Percentiles rank a stretch among this genome's conserved stretches.
These are phyloP conservation scores for Zygogramma bicolorata DNA, from an alignment of 2,888 invertebrate genomes.

Conservation along the genomic window DNA sequence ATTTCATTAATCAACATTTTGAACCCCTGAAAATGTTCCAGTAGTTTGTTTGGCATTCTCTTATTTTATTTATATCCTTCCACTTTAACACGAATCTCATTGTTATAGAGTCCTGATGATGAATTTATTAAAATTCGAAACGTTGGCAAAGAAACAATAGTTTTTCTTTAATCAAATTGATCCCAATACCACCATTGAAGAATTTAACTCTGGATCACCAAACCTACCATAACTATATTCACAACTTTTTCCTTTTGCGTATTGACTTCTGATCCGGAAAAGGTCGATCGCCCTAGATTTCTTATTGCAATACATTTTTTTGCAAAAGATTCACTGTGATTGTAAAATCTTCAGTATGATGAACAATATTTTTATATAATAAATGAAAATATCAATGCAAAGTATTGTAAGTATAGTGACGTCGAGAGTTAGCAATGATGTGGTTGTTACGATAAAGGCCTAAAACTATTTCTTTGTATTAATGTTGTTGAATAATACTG, in stretches of 20 bases:
- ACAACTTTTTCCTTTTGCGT: not conserved
- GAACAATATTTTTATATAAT: slow-evolving; percentile 41
- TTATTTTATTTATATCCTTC: too few relatives aligned
- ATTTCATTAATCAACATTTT: too few relatives aligned
- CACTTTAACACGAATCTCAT: too few relatives aligned
- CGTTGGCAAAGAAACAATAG: too few relatives aligned
- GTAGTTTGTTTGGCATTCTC: too few relatives aligned
- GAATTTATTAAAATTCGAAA: too few relatives aligned
- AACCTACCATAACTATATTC: not conserved
- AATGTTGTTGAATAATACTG: slow-evolving; percentile 62
- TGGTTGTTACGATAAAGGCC: slow-evolving; percentile 58
- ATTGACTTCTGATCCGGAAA: not conserved
- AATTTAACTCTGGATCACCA: too few relatives aligned
- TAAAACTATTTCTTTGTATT: slow-evolving; percentile 58
- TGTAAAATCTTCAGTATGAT: slow-evolving; percentile 30
- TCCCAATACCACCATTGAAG: too few relatives aligned
- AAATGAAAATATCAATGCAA: slow-evolving; percentile 39
- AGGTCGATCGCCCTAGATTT: not conserved
- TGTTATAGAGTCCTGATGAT: too few relatives aligned
- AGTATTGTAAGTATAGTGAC: slow-evolving; percentile 35
- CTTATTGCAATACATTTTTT: not conserved
- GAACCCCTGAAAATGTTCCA: too few relatives aligned
- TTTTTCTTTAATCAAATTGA: too few relatives aligned
- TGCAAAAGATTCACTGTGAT: slow-evolving; percentile 36
- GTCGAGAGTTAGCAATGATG: slow-evolving; percentile 40